phyloP scores from a whole-genome alignment of 1,140 invertebrate genomes.

The Andrena cerasifolii region DNA sequence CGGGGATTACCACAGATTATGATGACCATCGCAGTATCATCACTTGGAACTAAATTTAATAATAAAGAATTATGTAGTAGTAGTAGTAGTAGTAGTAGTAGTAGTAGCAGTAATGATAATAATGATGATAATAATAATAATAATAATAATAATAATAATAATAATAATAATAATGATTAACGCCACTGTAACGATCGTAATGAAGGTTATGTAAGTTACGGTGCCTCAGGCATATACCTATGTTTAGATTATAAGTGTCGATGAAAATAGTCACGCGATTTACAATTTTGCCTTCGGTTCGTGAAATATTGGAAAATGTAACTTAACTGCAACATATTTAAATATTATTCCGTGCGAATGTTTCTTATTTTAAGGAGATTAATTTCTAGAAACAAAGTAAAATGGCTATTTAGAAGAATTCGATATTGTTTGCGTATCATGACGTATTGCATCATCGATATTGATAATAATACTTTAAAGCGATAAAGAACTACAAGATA shows the following conservation, averaged over 20 bases:
- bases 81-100: no score
- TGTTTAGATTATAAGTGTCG: no score
- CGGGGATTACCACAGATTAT: constrained; percentile 55
- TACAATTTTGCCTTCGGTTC: constrained; percentile 1
- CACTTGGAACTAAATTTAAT: constrained; percentile 45
- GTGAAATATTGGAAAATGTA: constrained; percentile 6
- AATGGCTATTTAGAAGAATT: background rate
- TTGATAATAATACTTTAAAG: constrained; percentile 59
- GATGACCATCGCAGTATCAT: constrained; percentile 11
- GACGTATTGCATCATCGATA: constrained; percentile 48
- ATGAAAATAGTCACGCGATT: background rate
- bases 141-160: no score
- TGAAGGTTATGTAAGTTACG: no score
- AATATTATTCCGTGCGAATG: no score
- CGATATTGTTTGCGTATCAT: constrained; percentile 14
- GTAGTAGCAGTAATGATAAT: no score
- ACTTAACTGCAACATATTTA: background rate
- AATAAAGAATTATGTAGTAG: constrained; percentile 35
- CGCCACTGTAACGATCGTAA: background rate
- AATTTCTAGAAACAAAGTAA: background rate
- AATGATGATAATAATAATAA: no score
- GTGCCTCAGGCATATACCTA: no score
- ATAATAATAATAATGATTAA: constrained; percentile 16
- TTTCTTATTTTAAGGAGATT: background rate
- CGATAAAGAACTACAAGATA: constrained; percentile 50